A percentile compares a stretch with the other conserved stretches of the same genome.
Evolutionary conservation across 1,140 invertebrate species (phyloP).

Genomic region (Drosophila kohkoa): DNA sequence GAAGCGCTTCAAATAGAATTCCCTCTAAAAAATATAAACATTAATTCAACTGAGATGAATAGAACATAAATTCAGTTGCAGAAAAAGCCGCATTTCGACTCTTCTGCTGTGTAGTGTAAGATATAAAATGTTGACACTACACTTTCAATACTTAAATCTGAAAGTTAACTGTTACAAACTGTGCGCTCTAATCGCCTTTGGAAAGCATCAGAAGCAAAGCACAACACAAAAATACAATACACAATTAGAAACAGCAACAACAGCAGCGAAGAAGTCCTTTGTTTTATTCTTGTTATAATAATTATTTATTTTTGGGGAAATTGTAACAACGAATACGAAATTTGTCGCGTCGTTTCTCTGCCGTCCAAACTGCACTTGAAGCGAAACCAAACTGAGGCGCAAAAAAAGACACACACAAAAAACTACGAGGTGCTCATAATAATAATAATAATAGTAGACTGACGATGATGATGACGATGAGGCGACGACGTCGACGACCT

Average conservation of each 20-base stretch:
- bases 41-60: no score
- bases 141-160: not conserved
- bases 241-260: not conserved
- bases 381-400: slow-evolving; percentile 46
- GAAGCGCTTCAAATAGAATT: no score
- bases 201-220: not conserved
- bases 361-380: slow-evolving; percentile 48
- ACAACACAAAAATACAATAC: not conserved
- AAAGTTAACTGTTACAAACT: not conserved
- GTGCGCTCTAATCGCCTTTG: not conserved
- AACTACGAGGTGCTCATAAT: slow-evolving; percentile 4
- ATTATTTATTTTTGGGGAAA: not conserved
- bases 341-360: slow-evolving; percentile 22
- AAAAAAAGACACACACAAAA: not conserved
- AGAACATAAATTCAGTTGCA: no score
- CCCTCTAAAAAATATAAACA: no score
- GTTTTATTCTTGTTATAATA: not conserved
- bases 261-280: slow-evolving; percentile 4
- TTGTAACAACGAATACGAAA: slow-evolving; percentile 1
- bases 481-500: slow-evolving; percentile 17
- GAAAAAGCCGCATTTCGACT: no score
- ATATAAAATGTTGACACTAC: no score
- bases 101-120: no score
- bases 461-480: not conserved
- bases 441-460: not conserved